Base-by-base conservation (phyloP, 2,113 vertebrate species). In the Anoplopoma fimbria region DNA sequence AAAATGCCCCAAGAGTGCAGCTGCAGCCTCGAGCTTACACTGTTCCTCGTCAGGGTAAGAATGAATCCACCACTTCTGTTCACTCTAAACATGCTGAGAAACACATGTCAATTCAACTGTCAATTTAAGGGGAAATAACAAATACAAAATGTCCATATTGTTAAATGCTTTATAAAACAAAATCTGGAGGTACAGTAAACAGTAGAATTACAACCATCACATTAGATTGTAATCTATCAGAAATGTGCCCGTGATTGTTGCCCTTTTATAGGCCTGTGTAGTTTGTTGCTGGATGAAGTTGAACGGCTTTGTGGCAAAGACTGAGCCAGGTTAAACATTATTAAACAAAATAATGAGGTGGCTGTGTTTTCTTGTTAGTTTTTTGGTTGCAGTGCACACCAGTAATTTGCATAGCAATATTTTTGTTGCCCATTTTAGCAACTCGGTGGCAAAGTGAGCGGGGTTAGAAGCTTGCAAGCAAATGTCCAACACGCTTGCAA, bases 11-110 rank as follows among this genome's bases (percentile, higher is more conserved):
- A 15, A 75, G 76, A 88, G 79, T 86, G 60, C 76, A 89, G 87
- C 90, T 88, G 85, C 83, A 89, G 83, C 88, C 86, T 80, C 19
- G 0, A 81, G 86, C 77, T 63, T 19, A 58, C 55, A 74, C 82
- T 61, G 69, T 81, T 87, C 77, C 62, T 80, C 71, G 76, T 86
- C 79, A 85, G 77, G 73, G 45, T 67, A 25, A 68, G 29, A 83
- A 84, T 77, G 40, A 80, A 69, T 64, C 71, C 17, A 25, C 81
- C 77, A 57, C 81, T 53, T 90, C 67, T 85, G 75, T 88, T 87
- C 77, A 49, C 49, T 60, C 17, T 40, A 4, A 55, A 78, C 65
- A 60, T 57, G 79, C 69, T 51, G 40, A 69, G 61, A 86, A 80
- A 82, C 65, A 80, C 81, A 69, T 65, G 38, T 61, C 70, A 76